Evolutionary conservation across 2,888 invertebrate species (phyloP).

Genomic region (Melanophora roralis): DNA sequence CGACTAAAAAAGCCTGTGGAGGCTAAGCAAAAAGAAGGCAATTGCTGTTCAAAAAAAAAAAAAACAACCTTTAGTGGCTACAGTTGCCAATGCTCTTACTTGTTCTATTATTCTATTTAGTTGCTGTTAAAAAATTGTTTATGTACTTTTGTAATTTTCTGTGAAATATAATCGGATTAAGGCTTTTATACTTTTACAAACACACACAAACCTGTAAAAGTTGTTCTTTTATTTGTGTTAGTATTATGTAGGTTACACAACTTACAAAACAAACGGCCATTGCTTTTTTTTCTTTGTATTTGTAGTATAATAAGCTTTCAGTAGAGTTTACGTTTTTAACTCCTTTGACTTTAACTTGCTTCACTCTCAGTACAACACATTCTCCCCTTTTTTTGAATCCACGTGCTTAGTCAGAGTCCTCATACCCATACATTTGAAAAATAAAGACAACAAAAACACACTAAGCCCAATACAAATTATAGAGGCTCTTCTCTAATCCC

Average conservation of each 20-base stretch:
- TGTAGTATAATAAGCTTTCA: slow-evolving; percentile 26
- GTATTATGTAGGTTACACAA: slow-evolving; percentile 50
- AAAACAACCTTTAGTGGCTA: slow-evolving; percentile 29
- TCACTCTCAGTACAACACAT: not conserved
- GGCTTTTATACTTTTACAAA: slow-evolving; percentile 49
- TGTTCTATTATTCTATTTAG: not conserved
- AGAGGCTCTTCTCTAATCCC: slow-evolving; percentile 52
- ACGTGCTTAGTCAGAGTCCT: not conserved
- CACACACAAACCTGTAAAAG: slow-evolving; percentile 33
- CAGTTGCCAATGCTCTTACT: slow-evolving; percentile 20
- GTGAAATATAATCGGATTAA: slow-evolving; percentile 61
- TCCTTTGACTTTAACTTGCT: slow-evolving; percentile 41
- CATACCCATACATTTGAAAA: slow-evolving; percentile 7
- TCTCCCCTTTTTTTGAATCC: not conserved
- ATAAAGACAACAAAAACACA: slow-evolving; percentile 20
- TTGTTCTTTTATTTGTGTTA: slow-evolving; percentile 29
- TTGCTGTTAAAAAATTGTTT: slow-evolving; percentile 41
- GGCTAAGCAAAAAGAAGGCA: not conserved
- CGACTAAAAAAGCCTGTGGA: not conserved
- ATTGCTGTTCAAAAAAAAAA: slow-evolving; percentile 21
- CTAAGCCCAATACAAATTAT: slow-evolving; percentile 38
- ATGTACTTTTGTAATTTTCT: slow-evolving; percentile 58
- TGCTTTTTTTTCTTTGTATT: slow-evolving; percentile 43
- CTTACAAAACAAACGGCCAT: slow-evolving; percentile 64
- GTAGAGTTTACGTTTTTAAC: slow-evolving; percentile 47